Base-by-base conservation (phyloP, 1,140 invertebrate genomes). In the Drosophila azteca region DNA sequence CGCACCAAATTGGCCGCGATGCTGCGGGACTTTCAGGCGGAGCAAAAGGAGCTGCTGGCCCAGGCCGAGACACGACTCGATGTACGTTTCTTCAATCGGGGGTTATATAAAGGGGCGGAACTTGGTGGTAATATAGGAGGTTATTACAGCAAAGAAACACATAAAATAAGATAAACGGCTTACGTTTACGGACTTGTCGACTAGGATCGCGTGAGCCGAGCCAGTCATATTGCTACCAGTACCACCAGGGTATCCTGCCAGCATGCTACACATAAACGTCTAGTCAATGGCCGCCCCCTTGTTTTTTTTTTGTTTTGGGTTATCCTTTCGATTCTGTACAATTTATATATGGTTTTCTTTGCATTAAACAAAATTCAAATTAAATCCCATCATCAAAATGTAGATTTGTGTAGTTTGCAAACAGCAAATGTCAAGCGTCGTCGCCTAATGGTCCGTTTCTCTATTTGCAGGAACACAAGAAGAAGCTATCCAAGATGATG, bases 1-100 rank as follows among this genome's bases (percentile, higher is more conserved):
- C 93, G 98, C 66, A 95, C 96, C 87, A 95, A 95, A 88, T 94
- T 98, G 6, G 94, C 97, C 0, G 94, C 94, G 48, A 97, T 98
- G 96, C 92, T 99, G 60, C 93, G 95, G 50, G 97, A 98, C 91
- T 99, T 97, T 89, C 95, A 97, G 41, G 94, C 95, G 62, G 94
- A 95, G 3, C 97, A 99, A 92, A 95, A 95, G 75, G 96, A 98
- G 90, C 92, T 98, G 39, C 93, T 98, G 8, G 94, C 94, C 13
- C 95, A 97, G 90, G 96, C 97, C 3, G 97, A 98, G 92, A 93
- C 95, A 71, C 95, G 96, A 70, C 93, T 98, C 87, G 96, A 97
- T 93, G 97, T 98, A 93, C 78, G 82, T 89, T 68, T 31, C 9
- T 15, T 11, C 43, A 5, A 22, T 46, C 39, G 22, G 53, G 22